Base-by-base conservation (phyloP, 2,113 vertebrate genomes). In the Gallinago paraguaiae region DNA sequence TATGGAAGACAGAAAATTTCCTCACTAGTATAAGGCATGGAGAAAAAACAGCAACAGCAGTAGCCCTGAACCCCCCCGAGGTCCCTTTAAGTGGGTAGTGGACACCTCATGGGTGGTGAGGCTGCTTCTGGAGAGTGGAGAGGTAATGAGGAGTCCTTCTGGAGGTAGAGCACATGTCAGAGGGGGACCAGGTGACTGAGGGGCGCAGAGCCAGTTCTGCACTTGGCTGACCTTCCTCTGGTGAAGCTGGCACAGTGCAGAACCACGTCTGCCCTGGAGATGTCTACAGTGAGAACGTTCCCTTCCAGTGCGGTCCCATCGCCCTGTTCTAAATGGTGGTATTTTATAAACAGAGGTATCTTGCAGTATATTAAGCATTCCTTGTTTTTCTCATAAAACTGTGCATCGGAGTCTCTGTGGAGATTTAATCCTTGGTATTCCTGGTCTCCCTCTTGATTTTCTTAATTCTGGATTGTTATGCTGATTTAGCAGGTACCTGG, bases 311-410 rank as follows among this genome's bases (percentile, higher is more conserved):
- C 6, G 12, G 74, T 89, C 93, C 94, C 93, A 48, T 69, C 35
- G 7, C 88, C 92, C 91, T 97, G 82, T 53, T 91, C 91, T 92
- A 64, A 86, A 60, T 90, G 46, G 18, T 81, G 93, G 86, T 94
- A 82, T 75, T 95, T 96, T 93, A 80, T 91, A 93, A 94, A 77
- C 53, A 82, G 64, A 86, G 60, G 83, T 57, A 91, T 88, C 93
- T 78, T 86, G 69, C 92, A 82, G 82, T 82, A 87, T 96, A 70
- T 76, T 93, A 98, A 97, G 92, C 97, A 97, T 98, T 98, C 97
- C 96, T 96, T 91, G 76, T 96, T 98, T 96, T 94, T 89, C 85
- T 95, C n/a, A 30, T 95, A 86, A 77, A 95, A 95, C 97, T 97
- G 97, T 14, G 31, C 83, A 22, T 91, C 91, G 84, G 95, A 93